Base-by-base conservation (phyloP, 1,140 invertebrate genomes). In the Heliconius eleuchia region DNA sequence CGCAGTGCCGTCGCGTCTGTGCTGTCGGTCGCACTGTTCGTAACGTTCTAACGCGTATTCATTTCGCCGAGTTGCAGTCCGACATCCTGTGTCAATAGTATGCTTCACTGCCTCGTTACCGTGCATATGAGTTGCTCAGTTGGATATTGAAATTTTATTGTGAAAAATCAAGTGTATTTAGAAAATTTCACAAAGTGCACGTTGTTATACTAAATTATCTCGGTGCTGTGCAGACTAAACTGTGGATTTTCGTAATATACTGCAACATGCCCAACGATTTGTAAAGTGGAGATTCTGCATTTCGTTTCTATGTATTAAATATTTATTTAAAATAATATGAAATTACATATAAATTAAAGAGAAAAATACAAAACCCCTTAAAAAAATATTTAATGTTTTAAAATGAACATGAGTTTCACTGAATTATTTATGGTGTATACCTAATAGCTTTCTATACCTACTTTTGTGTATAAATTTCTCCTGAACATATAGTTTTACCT, bases 1-100 rank as follows among this genome's bases (percentile, higher is more conserved):
- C 80, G 84, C 92, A 92, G 92, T 92, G 92, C 89, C 84, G 89
- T 85, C 88, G 88, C 90, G 89, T 86, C 89, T 84, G 82, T 87
- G 90, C 87, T 82, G 89, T 86, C 84, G 86, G 84, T 86, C 87
- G 86, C 87, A 89, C 88, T 86, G 83, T 81, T 88, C 81, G 80
- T 42, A 73, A 11, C 60, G 75, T 71, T 80, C 82, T 84, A 85
- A 80, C 84, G 80, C 84, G 76, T 78, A 83, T 80, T 81, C 77
- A 80, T 60, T 80, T 84, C 81, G 81, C 82, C 78, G 84, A 85
- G 86, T 83, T 84, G 83, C 80, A 88, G 82, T 83, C 86, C 84
- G 84, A 83, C 82, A 88, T 83, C 87, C 86, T 80, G 86, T 89
- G 87, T 87, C 87, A 89, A 89, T 88, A 79, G 82, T 83, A 88